Percentiles rank a stretch among this genome's conserved stretches.
Evolutionary conservation across 92 coral and sea anemone genomes (phyloP).

Genomic region (Paragorgia papillata): DNA sequence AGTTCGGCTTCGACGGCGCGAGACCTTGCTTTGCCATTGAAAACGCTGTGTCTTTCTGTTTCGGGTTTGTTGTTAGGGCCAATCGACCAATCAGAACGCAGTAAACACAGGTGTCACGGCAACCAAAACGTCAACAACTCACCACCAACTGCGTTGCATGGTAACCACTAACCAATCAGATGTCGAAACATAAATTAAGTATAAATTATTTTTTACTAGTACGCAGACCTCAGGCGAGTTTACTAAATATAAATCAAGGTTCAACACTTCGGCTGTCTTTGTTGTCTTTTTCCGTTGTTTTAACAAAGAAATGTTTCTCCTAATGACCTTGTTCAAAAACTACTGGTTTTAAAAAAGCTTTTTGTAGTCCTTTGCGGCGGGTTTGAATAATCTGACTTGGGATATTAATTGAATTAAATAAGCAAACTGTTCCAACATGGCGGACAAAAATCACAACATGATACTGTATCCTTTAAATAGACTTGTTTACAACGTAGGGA

Average conservation of each 20-base stretch:
- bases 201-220: too few relatives aligned
- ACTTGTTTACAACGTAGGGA: neutral
- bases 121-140: constrained; percentile 91
- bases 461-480: constrained; percentile 58
- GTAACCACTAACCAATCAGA: constrained; percentile 47
- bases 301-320: too few relatives aligned
- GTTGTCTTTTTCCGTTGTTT: too few relatives aligned
- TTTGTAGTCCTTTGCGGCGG: too few relatives aligned
- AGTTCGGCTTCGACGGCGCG: constrained; percentile 30
- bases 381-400: too few relatives aligned
- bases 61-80: constrained; percentile 98
- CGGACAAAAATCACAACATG: constrained; percentile 52
- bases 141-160: constrained; percentile 55
- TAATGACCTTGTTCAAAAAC: too few relatives aligned
- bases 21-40: constrained; percentile 56
- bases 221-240: too few relatives aligned
- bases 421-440: constrained; percentile 20
- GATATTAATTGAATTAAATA: neutral
- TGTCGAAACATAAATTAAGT: too few relatives aligned
- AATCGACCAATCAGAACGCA: constrained; percentile 90
- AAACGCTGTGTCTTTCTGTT: constrained; percentile 72
- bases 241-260: too few relatives aligned
- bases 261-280: too few relatives aligned
- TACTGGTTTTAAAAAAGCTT: too few relatives aligned
- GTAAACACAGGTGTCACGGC: constrained; percentile 79